These are phyloP conservation scores for Cephalotes varians DNA, from an alignment of 2,888 invertebrate species.

Conservation along the genomic window DNA sequence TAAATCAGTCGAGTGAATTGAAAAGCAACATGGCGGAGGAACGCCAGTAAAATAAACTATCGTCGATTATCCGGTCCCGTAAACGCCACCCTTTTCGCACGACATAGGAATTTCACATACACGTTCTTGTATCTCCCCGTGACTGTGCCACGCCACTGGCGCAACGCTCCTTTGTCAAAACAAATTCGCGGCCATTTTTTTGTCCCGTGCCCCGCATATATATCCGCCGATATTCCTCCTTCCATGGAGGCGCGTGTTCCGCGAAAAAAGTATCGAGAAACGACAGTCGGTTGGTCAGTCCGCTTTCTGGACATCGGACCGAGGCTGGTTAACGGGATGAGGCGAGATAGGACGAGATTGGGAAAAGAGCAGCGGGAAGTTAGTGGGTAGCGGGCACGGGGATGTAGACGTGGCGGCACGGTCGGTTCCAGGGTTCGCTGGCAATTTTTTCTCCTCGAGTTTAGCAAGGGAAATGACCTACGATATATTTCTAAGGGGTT, in stretches of 20 bases:
- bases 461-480: slow-evolving; percentile 85
- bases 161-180: slow-evolving; percentile 65
- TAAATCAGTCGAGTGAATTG: slow-evolving; percentile 77
- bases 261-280: slow-evolving; percentile 70
- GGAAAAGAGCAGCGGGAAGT: slow-evolving; percentile 46
- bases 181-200: slow-evolving; percentile 81
- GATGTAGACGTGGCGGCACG: slow-evolving; percentile 67
- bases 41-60: slow-evolving; percentile 78
- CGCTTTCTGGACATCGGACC: slow-evolving; percentile 65
- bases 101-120: slow-evolving; percentile 63
- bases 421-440: slow-evolving; percentile 72
- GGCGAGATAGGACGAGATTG: slow-evolving; percentile 51
- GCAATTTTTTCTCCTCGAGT: slow-evolving; percentile 81
- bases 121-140: slow-evolving; percentile 47
- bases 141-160: slow-evolving; percentile 24
- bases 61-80: slow-evolving; percentile 68
- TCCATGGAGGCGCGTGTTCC: slow-evolving; percentile 69
- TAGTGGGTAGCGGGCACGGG: slow-evolving; percentile 53
- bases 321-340: slow-evolving; percentile 53
- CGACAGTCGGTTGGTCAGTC: slow-evolving; percentile 62
- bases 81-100: slow-evolving; percentile 42
- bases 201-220: slow-evolving; percentile 74
- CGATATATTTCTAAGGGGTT: slow-evolving; percentile 85
- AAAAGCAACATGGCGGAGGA: not conserved
- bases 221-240: slow-evolving; percentile 64